Conservation (phyloP, 2,797 vertebrate genomes). For the Mormyrops boulengeri region DNA sequence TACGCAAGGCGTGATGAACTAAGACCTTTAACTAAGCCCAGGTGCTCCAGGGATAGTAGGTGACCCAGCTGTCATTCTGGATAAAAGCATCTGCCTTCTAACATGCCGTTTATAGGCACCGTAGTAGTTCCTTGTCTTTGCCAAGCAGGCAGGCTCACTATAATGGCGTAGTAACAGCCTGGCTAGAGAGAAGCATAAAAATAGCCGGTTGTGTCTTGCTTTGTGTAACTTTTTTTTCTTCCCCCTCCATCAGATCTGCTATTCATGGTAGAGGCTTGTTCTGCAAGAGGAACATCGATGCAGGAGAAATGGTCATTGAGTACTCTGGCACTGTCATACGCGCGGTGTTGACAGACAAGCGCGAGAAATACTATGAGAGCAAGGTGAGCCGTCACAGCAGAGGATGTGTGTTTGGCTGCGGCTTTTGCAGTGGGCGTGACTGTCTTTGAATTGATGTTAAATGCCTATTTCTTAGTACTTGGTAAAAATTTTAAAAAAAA, state of each 20-base stretch:
- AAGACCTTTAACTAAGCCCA: background rate
- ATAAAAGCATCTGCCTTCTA: background rate
- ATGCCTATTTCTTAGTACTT: conserved; percentile 84
- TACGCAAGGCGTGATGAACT: background rate
- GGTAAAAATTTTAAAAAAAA: conserved; percentile 71
- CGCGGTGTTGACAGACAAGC: conserved; percentile 80
- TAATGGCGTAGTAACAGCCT: background rate
- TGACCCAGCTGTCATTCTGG: background rate
- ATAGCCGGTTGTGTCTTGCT: background rate
- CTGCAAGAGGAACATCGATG: conserved; percentile 88
- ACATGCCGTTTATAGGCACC: background rate
- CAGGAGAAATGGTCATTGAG: conserved; percentile 90
- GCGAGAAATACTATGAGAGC: conserved; percentile 86
- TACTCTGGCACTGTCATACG: conserved; percentile 87
- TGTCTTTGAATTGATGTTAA: background rate
- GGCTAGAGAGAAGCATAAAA: background rate
- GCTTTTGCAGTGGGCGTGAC: background rate
- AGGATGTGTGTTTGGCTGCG: background rate
- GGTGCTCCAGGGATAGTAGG: background rate
- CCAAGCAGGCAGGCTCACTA: background rate
- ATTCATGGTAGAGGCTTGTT: conserved; percentile 87
- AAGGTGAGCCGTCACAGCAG: conserved; percentile 59
- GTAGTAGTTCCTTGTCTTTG: background rate
- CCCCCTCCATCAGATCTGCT: conserved; percentile 60
- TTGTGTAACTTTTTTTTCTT: background rate